Conservation (phyloP, 1,140 invertebrate species). For the Euura lappo region DNA sequence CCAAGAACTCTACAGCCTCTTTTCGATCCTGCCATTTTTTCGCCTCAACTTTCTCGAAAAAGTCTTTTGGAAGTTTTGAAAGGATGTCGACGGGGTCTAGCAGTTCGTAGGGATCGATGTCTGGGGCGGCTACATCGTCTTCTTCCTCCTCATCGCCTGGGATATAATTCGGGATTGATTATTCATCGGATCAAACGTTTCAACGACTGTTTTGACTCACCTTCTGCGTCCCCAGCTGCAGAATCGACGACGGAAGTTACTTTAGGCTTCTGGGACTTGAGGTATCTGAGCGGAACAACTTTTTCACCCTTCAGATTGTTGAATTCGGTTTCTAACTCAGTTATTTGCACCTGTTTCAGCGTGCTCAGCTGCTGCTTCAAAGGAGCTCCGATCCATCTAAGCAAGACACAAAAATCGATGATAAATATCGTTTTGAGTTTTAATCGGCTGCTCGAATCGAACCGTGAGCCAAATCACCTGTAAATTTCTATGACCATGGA, state of each 20-base stretch:
- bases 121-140: slow-evolving; percentile 66
- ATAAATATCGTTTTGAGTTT: not conserved
- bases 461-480: slow-evolving; percentile 56
- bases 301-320: slow-evolving; percentile 72
- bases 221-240: slow-evolving; percentile 59
- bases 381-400: slow-evolving; percentile 85
- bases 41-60: slow-evolving; percentile 92
- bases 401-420: slow-evolving; percentile 15
- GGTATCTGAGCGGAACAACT: slow-evolving; percentile 76
- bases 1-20: slow-evolving; percentile 84
- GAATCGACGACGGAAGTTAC: slow-evolving; percentile 66
- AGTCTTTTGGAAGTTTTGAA: slow-evolving; percentile 92
- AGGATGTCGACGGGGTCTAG: slow-evolving; percentile 92
- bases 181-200: slow-evolving; percentile 14
- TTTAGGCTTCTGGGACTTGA: slow-evolving; percentile 89
- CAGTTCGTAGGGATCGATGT: slow-evolving; percentile 91
- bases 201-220: slow-evolving; percentile 40
- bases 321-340: slow-evolving; percentile 91
- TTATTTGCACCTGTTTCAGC: slow-evolving; percentile 87
- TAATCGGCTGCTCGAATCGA: not conserved
- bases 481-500: slow-evolving; percentile 89
- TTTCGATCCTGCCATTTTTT: slow-evolving; percentile 99
- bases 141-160: slow-evolving; percentile 65
- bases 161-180: slow-evolving; percentile 9
- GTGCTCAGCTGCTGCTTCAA: slow-evolving; percentile 85